Conservation (phyloP, 2,113 vertebrate genomes). For the Coracopsis vasa region DNA sequence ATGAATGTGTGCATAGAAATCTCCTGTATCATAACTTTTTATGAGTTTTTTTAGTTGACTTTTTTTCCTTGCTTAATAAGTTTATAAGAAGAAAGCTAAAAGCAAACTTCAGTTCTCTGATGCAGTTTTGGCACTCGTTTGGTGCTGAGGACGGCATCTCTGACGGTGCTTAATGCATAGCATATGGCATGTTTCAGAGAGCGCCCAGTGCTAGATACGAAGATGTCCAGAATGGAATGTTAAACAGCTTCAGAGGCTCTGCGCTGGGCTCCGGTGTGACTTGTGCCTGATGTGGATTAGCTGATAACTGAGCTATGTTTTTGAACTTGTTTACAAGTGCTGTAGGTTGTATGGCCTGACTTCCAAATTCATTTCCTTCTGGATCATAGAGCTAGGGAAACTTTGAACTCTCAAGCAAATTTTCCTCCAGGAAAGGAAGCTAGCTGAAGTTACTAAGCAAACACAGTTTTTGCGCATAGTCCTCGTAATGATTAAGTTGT, state of each 20-base stretch:
- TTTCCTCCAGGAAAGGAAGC: conserved; percentile 11
- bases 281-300: background rate
- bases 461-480: background rate
- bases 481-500: conserved; percentile 28
- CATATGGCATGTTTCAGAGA: background rate
- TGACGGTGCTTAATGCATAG: background rate
- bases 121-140: background rate
- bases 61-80: background rate
- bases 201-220: background rate
- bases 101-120: background rate
- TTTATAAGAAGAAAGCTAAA: background rate
- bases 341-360: background rate
- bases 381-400: background rate
- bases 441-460: background rate
- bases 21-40: background rate
- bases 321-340: background rate
- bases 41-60: background rate
- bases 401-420: background rate
- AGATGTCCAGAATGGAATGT: background rate
- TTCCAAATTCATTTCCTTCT: conserved; percentile 4
- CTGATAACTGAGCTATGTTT: background rate
- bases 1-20: background rate
- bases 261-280: fast-evolving
- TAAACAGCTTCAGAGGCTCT: background rate
- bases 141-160: background rate